phyloP scores from a whole-genome alignment of 2,113 vertebrate species.

The Rafetus swinhoei region DNA sequence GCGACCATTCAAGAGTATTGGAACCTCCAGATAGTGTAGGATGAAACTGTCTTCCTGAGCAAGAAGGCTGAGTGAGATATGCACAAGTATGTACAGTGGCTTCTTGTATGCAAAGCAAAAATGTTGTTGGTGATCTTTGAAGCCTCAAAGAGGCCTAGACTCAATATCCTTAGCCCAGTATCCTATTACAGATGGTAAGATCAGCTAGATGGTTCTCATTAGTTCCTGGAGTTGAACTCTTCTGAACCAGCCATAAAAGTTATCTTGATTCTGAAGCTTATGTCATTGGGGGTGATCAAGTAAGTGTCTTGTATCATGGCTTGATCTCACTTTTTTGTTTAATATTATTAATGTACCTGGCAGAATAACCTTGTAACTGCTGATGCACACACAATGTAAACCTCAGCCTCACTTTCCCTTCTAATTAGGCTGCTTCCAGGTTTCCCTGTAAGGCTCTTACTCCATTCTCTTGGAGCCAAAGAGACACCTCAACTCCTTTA shows the following conservation, averaged over 20 bases:
- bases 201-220: too few species aligned
- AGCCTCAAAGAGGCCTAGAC: background rate
- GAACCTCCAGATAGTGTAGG: background rate
- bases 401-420: background rate
- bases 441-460: background rate
- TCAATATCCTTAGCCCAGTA: background rate
- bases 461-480: background rate
- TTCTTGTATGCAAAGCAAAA: accelerated
- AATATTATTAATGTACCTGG: background rate
- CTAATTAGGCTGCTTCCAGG: background rate
- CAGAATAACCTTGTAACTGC: background rate
- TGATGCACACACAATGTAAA: background rate
- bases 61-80: background rate
- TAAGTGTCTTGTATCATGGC: background rate
- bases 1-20: background rate
- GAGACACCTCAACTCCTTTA: background rate
- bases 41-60: background rate
- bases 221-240: background rate
- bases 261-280: background rate
- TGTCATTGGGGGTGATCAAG: background rate
- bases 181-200: background rate
- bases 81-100: background rate
- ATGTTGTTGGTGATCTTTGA: background rate
- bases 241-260: background rate
- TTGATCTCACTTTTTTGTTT: background rate